Percentiles rank a stretch among this genome's conserved stretches.
Evolutionary conservation across 92 coral and sea anemone species (phyloP).

Genomic region (Blastomussa wellsi): DNA sequence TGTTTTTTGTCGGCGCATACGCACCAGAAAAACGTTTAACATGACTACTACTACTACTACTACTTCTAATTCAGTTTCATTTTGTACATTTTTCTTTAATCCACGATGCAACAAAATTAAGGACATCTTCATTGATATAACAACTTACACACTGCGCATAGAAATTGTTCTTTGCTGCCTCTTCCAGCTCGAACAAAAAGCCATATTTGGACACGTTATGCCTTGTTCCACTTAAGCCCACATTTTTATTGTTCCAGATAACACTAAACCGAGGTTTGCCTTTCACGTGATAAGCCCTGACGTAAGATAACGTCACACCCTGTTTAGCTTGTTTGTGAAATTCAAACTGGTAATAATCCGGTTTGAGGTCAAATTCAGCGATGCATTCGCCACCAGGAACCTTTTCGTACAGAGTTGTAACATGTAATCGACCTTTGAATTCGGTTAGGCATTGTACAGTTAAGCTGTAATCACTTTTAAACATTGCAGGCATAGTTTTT

Average conservation of each 20-base stretch:
- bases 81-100: neutral
- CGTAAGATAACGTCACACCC: slow-evolving; percentile 30
- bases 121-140: slow-evolving; percentile 34
- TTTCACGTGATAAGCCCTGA: slow-evolving; percentile 39
- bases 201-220: slow-evolving; percentile 52
- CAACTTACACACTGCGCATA: slow-evolving; percentile 37
- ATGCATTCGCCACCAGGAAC: slow-evolving; percentile 28
- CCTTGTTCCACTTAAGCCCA: slow-evolving; percentile 25
- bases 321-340: slow-evolving; percentile 35
- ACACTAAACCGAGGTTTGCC: slow-evolving; percentile 49
- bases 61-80: neutral
- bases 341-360: slow-evolving; percentile 42
- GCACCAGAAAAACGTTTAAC: neutral
- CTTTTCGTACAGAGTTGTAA: slow-evolving; percentile 38
- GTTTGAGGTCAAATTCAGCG: slow-evolving; percentile 47
- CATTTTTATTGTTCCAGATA: slow-evolving; percentile 37
- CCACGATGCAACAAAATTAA: slow-evolving; percentile 46
- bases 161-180: slow-evolving; percentile 31
- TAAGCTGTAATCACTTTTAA: slow-evolving; percentile 28
- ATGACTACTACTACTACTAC: too few relatives aligned
- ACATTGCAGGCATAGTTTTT: slow-evolving; percentile 36
- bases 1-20: too few relatives aligned
- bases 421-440: slow-evolving; percentile 46
- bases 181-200: slow-evolving; percentile 33
- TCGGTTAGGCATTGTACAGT: slow-evolving; percentile 41